These are phyloP conservation scores for Polypedilum pembai DNA, from an alignment of 1,140 invertebrate genomes.

Conservation along the genomic window DNA sequence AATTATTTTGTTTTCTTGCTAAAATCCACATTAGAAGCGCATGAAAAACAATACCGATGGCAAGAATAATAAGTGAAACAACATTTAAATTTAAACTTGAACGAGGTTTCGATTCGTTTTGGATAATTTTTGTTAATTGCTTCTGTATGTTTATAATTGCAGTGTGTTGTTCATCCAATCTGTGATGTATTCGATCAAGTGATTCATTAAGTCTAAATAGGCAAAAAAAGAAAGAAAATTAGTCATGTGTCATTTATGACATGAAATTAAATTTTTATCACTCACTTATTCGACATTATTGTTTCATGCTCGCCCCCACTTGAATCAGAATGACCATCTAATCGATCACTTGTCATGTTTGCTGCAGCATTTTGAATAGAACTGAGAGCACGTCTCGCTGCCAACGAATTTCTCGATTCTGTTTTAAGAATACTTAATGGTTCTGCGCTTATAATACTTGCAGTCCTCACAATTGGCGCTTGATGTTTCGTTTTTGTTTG, in stretches of 20 bases:
- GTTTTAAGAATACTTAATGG: slow-evolving; percentile 40
- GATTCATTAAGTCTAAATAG: slow-evolving; percentile 14
- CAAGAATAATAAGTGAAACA: neutral
- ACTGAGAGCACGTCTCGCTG: slow-evolving; percentile 26
- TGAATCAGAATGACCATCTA: slow-evolving; percentile 10
- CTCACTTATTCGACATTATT: neutral
- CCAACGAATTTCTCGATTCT: slow-evolving; percentile 31
- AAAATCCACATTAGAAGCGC: slow-evolving; percentile 13
- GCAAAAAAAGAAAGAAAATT: neutral
- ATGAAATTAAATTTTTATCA: neutral
- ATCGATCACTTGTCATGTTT: neutral
- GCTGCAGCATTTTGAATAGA: neutral
- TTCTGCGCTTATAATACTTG: slow-evolving; percentile 54
- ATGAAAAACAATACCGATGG: slow-evolving; percentile 7
- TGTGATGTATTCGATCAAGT: neutral
- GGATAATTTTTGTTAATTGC: neutral
- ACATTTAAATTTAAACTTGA: neutral
- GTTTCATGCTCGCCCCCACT: neutral
- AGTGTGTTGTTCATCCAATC: neutral
- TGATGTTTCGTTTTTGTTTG: slow-evolving; percentile 64
- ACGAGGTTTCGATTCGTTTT: neutral
- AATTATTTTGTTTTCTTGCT: neutral
- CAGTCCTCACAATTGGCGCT: slow-evolving; percentile 58
- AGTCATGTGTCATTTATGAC: neutral
- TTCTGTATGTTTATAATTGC: neutral